These are phyloP conservation scores for Polyploca ridens DNA, from an alignment of 2,888 invertebrate species.

Conservation along the genomic window DNA sequence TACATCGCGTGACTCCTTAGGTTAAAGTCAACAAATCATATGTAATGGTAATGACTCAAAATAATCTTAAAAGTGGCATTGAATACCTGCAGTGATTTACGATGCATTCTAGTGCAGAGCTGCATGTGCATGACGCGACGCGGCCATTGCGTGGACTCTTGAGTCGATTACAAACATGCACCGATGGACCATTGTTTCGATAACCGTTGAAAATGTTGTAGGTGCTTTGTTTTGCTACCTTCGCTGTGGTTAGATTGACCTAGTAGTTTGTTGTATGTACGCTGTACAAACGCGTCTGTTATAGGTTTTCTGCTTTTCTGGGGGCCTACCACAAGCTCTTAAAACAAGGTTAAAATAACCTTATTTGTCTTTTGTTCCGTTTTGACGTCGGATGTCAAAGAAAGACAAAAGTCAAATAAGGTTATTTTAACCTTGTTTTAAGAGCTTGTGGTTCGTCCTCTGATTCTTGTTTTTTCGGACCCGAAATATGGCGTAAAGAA, in stretches of 20 bases:
- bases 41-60: constrained; percentile 2
- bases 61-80: constrained; percentile 6
- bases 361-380: no score
- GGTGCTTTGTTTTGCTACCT: background rate
- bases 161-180: constrained; percentile 5
- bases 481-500: no score
- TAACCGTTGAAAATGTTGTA: constrained; percentile 8
- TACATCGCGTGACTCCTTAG: background rate
- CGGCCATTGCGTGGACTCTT: background rate
- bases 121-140: constrained; percentile 5
- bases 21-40: background rate
- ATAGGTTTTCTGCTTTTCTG: no score
- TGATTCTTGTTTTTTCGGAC: no score
- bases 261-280: background rate
- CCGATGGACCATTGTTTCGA: background rate
- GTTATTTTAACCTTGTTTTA: no score
- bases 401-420: no score
- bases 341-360: no score
- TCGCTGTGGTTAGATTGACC: background rate
- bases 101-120: background rate
- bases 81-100: constrained; percentile 1
- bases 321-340: no score
- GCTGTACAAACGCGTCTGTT: no score
- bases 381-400: no score
- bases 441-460: no score